A percentile compares a stretch with the other conserved stretches of the same genome.
Evolutionary conservation across 2,888 invertebrate species (phyloP).

Genomic region (Merodon equestris): DNA sequence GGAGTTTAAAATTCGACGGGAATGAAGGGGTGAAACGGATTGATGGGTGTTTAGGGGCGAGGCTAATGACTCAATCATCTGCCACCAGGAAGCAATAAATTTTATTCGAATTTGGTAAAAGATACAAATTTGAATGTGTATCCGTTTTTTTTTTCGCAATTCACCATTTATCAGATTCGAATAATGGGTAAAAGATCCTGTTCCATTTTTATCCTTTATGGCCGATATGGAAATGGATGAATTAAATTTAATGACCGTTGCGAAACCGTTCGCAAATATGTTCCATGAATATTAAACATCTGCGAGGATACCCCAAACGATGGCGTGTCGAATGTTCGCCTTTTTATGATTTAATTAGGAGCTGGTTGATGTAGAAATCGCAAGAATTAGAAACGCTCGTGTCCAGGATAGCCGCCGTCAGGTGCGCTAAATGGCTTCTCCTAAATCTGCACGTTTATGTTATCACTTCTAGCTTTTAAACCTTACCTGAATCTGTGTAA

Average conservation of each 20-base stretch:
- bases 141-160: slow-evolving; percentile 25
- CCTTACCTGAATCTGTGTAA: no score
- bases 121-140: slow-evolving; percentile 54
- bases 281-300: slow-evolving; percentile 39
- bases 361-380: no score
- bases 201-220: no score
- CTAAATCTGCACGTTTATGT: no score
- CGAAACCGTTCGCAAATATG: slow-evolving; percentile 52
- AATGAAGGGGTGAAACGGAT: slow-evolving; percentile 38
- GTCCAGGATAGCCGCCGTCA: no score
- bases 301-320: slow-evolving; percentile 16
- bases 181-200: slow-evolving; percentile 14
- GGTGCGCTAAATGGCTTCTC: no score
- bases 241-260: slow-evolving; percentile 61
- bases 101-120: slow-evolving; percentile 39
- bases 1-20: slow-evolving; percentile 24
- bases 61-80: slow-evolving; percentile 62
- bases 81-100: slow-evolving; percentile 63
- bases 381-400: no score
- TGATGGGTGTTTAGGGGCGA: slow-evolving; percentile 25
- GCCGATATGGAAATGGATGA: slow-evolving; percentile 55
- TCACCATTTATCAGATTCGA: background rate
- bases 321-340: slow-evolving; percentile 3
- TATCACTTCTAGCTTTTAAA: no score
- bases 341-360: background rate